Percentiles rank a stretch among this genome's conserved stretches.
Conservation (phyloP, 35 echinoderm and acorn worm species). For the Holothuria glaberrima region DNA sequence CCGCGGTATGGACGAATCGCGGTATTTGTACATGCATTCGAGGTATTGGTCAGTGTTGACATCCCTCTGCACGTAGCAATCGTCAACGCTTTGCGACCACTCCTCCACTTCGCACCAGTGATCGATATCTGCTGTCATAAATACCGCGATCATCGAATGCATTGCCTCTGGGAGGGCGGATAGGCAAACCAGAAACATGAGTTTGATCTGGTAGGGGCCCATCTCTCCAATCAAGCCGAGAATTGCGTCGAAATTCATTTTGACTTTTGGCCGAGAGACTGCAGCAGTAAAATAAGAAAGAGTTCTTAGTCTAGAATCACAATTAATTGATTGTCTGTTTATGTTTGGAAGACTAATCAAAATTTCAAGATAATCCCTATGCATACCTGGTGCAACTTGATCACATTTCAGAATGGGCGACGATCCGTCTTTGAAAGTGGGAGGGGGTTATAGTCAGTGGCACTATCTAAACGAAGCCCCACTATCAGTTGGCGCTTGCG, state of each 20-base stretch:
- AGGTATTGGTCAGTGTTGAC: slow-evolving; percentile 5
- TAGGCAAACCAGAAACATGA: slow-evolving; percentile 12
- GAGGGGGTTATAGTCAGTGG: too few species aligned
- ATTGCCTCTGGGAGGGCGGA: slow-evolving; percentile 13
- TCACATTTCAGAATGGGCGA: too few species aligned
- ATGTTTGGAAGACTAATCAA: too few species aligned
- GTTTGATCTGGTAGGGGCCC: slow-evolving; percentile 13
- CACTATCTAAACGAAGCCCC: too few species aligned
- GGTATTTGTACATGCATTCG: slow-evolving; percentile 11
- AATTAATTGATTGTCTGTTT: too few species aligned
- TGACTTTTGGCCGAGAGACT: too few species aligned
- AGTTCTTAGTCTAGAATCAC: too few species aligned
- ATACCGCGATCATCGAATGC: slow-evolving; percentile 43
- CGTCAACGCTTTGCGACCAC: slow-evolving; percentile 18
- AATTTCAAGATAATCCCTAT: too few species aligned
- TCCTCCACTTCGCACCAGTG: slow-evolving; percentile 59
- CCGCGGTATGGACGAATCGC: slow-evolving; percentile 40
- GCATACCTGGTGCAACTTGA: too few species aligned
- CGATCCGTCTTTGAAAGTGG: too few species aligned
- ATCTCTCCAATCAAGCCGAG: slow-evolving; percentile 28
- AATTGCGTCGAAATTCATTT: slow-evolving; percentile 10
- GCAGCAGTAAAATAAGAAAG: too few species aligned
- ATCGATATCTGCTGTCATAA: slow-evolving; percentile 48
- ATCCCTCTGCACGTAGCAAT: slow-evolving; percentile 17
- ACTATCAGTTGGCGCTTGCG: too few species aligned